Conservation (phyloP, 2,797 vertebrate species). For the Steatocranus sp. region DNA sequence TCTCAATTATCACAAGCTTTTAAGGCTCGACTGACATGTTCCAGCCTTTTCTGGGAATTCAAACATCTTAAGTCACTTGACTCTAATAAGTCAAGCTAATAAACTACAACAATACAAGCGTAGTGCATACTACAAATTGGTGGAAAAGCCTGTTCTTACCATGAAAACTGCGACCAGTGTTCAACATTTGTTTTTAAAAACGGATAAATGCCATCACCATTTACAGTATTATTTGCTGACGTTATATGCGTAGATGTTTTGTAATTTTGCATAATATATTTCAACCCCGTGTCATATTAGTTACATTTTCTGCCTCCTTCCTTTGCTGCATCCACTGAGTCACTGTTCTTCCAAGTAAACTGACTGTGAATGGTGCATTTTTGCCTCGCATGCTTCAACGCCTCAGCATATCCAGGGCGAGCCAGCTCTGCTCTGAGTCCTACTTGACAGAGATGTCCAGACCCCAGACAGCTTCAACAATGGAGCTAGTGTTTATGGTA, state of each 20-base stretch:
- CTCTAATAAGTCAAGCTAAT: conserved; percentile 46
- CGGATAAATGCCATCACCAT: background rate
- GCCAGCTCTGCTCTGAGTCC: conserved; percentile 8
- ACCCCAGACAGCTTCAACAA: conserved; percentile 43
- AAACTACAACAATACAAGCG: conserved; percentile 15
- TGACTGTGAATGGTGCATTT: conserved; percentile 47
- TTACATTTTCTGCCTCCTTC: background rate
- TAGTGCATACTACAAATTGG: background rate
- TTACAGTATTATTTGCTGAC: background rate
- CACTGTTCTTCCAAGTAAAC: conserved; percentile 21
- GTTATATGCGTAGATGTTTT: background rate
- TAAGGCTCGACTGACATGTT: background rate
- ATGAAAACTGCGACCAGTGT: background rate
- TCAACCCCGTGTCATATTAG: background rate
- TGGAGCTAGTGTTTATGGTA: conserved; percentile 27
- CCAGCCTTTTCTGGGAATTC: background rate
- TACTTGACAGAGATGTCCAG: conserved; percentile 46
- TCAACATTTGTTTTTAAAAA: background rate
- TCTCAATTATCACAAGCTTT: background rate
- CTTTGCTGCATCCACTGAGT: background rate
- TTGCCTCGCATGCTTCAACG: conserved; percentile 11
- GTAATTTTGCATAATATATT: background rate
- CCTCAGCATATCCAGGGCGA: background rate
- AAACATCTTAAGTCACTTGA: conserved; percentile 28
- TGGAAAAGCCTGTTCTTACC: background rate